Percentiles rank a stretch among this genome's conserved stretches.
phyloP scores from a whole-genome alignment of 37 sponge, comb jelly and placozoan species.

The Hexactinellida sp. region DNA sequence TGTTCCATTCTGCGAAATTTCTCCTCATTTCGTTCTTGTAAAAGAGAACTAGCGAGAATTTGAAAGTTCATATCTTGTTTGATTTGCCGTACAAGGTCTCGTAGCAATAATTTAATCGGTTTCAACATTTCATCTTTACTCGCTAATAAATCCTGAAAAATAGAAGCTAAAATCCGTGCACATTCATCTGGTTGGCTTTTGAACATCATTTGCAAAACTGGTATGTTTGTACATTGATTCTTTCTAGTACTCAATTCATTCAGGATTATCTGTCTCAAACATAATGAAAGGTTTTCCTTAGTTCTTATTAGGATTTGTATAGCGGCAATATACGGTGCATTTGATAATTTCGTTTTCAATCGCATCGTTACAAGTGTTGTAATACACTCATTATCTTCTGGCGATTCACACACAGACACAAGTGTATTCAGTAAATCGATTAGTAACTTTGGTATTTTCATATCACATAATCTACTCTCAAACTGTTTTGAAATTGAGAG shows the following conservation, averaged over 20 bases:
- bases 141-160: neutral
- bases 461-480: neutral
- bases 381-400: conserved; percentile 65
- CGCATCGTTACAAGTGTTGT: conserved; percentile 48
- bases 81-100: neutral
- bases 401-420: conserved; percentile 17
- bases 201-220: neutral
- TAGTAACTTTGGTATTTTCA: neutral
- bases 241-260: neutral
- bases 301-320: conserved; percentile 21
- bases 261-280: neutral
- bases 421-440: neutral
- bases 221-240: neutral
- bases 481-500: neutral
- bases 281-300: neutral
- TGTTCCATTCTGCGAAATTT: conserved; percentile 9
- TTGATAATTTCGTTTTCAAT: conserved; percentile 74
- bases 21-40: conserved; percentile 13
- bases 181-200: neutral
- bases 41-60: neutral
- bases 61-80: conserved; percentile 2
- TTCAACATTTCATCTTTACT: conserved; percentile 10
- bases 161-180: neutral
- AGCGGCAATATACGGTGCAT: conserved; percentile 70
- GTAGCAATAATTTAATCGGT: neutral